Base-by-base conservation (phyloP, 2,888 invertebrate species). In the Trissonchulus latispiculum region DNA sequence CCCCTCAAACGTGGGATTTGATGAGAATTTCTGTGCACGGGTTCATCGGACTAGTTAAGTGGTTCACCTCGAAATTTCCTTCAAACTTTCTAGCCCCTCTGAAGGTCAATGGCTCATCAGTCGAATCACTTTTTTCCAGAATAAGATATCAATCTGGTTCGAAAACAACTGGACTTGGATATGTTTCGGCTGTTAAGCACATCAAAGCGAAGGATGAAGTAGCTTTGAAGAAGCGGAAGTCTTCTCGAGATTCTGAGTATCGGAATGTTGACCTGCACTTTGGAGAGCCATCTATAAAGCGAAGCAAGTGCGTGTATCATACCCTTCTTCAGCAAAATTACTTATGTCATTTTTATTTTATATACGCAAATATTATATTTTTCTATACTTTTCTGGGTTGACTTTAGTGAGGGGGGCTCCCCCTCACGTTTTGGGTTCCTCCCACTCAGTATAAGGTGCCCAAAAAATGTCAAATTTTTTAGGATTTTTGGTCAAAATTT, bases 1-100 rank as follows among this genome's bases (percentile, higher is more conserved):
- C 69, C 3, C 36, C n/a, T 8, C 69, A 68, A 68, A 68, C 69
- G 3, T 68, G 33, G 33, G 69, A 68, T 32, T 36, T 68, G 28
- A 3, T 68, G 28, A 2, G 69, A 36, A 3, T 68, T 3, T 68
- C 35, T 32, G n/a, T 33, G 15, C 36, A n/a, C 36, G 69, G 69
- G n/a, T 68, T 68, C 36, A 15, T 23, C 28, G 69, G 69, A 31
- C 35, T 33, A 15, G 69, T 68, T 68, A n/a, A 68, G 36, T 36
- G 23, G 31, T 36, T 68, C 3, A 35, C 36, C 3, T 8, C 66
- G 18, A 8, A 64, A 8, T 64, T 32, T n/a, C 66, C 66, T 31
- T 48, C 48, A 48, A 48, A 48, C 48, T 48, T 48, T 48, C 15
- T 68, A n/a, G 32, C 32, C 15, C 69, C 69, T 8, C 69, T 68